Percentiles rank a stretch among this genome's conserved stretches.
These are phyloP conservation scores for Linepithema humile DNA, from an alignment of 1,140 invertebrate genomes.

Conservation along the genomic window DNA sequence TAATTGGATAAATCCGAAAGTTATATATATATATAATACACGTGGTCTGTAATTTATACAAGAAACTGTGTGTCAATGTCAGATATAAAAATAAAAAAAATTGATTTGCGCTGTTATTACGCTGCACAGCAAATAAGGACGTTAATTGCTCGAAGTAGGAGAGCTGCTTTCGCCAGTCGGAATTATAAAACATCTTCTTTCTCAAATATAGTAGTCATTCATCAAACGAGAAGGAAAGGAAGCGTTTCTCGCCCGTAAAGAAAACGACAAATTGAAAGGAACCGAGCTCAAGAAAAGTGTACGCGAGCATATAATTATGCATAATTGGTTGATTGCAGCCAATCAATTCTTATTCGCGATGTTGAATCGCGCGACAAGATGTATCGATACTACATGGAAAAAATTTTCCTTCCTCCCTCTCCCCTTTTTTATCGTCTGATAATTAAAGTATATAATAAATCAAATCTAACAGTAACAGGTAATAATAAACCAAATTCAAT, in stretches of 20 bases:
- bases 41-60: slow-evolving; percentile 6
- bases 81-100: slow-evolving; percentile 32
- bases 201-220: slow-evolving; percentile 20
- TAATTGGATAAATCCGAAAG: slow-evolving; percentile 16
- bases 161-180: not conserved
- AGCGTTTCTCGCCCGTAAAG: not conserved
- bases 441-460: not conserved
- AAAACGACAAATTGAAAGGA: slow-evolving; percentile 25
- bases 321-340: slow-evolving; percentile 19
- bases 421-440: not conserved
- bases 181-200: slow-evolving; percentile 21
- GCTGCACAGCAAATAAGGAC: not conserved
- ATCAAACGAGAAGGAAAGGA: slow-evolving; percentile 3
- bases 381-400: not conserved
- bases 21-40: not conserved
- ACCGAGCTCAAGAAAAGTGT: not conserved
- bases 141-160: slow-evolving; percentile 35
- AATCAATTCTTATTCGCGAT: slow-evolving; percentile 39
- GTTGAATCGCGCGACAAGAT: not conserved
- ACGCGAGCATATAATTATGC: not conserved
- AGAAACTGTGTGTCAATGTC: not conserved
- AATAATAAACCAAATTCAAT: slow-evolving; percentile 6
- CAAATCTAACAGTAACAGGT: not conserved
- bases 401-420: not conserved
- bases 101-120: slow-evolving; percentile 15